These are phyloP conservation scores for Phrynocephalus guinanensis DNA, from an alignment of 2,797 vertebrate genomes.

Conservation along the genomic window DNA sequence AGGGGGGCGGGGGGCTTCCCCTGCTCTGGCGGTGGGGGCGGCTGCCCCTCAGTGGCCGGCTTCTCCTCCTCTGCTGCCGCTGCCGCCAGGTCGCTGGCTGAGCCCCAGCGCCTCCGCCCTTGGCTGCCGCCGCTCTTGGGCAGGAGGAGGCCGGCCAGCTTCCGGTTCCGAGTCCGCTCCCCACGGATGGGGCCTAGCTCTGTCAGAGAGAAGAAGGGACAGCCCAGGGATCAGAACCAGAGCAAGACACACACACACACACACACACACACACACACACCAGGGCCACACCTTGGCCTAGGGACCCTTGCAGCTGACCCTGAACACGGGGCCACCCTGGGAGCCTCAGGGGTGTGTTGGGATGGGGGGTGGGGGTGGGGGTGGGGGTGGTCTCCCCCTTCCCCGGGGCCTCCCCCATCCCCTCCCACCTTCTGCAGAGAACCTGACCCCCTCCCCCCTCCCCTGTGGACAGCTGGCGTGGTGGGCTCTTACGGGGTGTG, in stretches of 20 bases:
- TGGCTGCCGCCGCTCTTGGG: slow-evolving; percentile 60
- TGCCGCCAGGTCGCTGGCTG: slow-evolving; percentile 76
- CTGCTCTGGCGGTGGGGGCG: neutral
- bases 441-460: too few species aligned
- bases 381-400: too few species aligned
- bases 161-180: slow-evolving; percentile 79
- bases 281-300: too few species aligned
- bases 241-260: neutral
- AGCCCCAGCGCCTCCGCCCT: slow-evolving; percentile 74
- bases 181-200: slow-evolving; percentile 77
- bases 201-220: neutral
- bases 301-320: too few species aligned
- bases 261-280: neutral
- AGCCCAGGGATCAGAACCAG: neutral
- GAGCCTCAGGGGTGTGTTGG: too few species aligned
- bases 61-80: neutral
- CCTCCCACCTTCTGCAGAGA: too few species aligned
- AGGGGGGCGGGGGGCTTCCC: slow-evolving; percentile 54
- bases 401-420: too few species aligned
- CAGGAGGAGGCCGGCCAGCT: slow-evolving; percentile 78
- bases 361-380: too few species aligned
- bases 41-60: slow-evolving; percentile 65
- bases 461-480: neutral
- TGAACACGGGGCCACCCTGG: too few species aligned
- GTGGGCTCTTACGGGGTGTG: slow-evolving; percentile 74